phyloP scores from a whole-genome alignment of 1,140 invertebrate species.

The Heliconius himera region DNA sequence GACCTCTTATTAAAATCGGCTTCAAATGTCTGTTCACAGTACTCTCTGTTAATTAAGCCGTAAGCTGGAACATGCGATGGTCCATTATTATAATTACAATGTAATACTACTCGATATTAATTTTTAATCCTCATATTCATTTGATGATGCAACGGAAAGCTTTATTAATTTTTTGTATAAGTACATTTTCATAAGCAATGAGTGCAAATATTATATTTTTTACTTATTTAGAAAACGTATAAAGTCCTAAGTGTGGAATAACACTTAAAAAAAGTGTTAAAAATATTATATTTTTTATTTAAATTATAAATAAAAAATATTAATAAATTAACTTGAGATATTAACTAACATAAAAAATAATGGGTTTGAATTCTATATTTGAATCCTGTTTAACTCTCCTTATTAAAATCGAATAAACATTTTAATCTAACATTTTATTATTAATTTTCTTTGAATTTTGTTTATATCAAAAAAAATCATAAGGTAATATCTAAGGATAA shows the following conservation, averaged over 20 bases:
- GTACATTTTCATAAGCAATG: background rate
- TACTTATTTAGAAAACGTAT: too few relatives aligned
- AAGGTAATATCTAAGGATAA: too few relatives aligned
- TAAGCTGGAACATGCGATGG: conserved; percentile 52
- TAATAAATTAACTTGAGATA: too few relatives aligned
- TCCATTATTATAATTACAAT: conserved; percentile 20
- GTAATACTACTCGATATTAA: conserved; percentile 8
- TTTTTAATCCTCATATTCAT: background rate
- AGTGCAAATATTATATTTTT: background rate
- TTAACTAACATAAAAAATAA: too few relatives aligned
- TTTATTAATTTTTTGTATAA: background rate
- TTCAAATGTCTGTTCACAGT: conserved; percentile 49
- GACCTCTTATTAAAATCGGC: conserved; percentile 20
- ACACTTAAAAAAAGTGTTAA: too few relatives aligned
- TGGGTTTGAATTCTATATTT: too few relatives aligned
- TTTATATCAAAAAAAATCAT: too few relatives aligned
- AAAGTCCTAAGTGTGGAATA: too few relatives aligned
- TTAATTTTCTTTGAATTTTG: too few relatives aligned
- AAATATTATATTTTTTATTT: background rate
- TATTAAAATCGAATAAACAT: too few relatives aligned
- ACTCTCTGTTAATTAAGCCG: conserved; percentile 58
- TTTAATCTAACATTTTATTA: too few relatives aligned
- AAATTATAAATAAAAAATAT: background rate
- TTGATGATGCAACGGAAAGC: background rate
- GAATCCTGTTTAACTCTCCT: too few relatives aligned